phyloP scores from a whole-genome alignment of 2,888 invertebrate species.

The Mesorhabditis belari region DNA sequence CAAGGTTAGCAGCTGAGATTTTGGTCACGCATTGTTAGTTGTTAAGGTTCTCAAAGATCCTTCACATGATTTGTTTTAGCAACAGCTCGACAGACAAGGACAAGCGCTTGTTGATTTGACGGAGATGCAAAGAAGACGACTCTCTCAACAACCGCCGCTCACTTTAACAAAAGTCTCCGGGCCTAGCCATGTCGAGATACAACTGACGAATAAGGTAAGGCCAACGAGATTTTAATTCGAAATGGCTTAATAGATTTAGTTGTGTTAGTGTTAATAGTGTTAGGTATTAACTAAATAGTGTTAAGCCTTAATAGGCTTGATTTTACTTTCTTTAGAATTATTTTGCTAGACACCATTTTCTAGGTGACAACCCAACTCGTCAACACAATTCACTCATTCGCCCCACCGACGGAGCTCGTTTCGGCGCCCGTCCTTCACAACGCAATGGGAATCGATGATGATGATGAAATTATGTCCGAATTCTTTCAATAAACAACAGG shows the following conservation, averaged over 20 bases:
- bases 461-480: conserved; percentile 12
- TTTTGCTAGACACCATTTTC: not conserved
- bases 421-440: conserved; percentile 28
- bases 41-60: no score
- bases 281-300: no score
- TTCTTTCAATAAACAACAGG: no score
- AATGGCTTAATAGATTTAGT: no score
- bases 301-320: no score
- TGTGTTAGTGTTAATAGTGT: no score
- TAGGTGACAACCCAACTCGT: not conserved
- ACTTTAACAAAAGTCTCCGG: conserved; percentile 23
- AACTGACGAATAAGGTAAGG: not conserved
- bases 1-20: no score
- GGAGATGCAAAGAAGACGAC: conserved; percentile 31
- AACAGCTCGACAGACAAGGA: conserved; percentile 19
- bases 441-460: conserved; percentile 38
- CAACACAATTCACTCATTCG: conserved; percentile 2
- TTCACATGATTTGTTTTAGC: conserved; percentile 8
- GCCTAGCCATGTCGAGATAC: conserved; percentile 10
- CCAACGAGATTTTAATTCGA: no score
- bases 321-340: no score
- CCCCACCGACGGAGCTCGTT: conserved; percentile 33
- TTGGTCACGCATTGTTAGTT: no score
- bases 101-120: conserved; percentile 33
- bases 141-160: conserved; percentile 25